Evolutionary conservation across 2,797 vertebrate genomes (phyloP), one percentile per base, ranked within the genome.

Genomic region (Rhinogobio ventralis): DNA sequence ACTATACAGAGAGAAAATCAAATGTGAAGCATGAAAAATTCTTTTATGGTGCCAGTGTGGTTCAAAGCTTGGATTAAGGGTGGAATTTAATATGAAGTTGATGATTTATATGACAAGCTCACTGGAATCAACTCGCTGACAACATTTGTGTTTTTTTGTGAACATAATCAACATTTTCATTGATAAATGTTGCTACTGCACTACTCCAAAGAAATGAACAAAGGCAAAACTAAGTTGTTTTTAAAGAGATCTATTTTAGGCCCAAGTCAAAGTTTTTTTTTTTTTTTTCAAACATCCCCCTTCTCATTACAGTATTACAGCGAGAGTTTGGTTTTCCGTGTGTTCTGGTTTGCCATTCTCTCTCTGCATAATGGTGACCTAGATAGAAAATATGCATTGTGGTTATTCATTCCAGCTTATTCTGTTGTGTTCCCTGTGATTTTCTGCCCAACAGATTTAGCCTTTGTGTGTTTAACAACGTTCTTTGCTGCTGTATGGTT

Each of bases 21-120:
- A 82, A 89, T 78, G 83, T 23, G 39, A 76, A 81, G 86, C 84
- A 86, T 86, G 53, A 42, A 85, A 76, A 81, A 73, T 66, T 53
- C 2, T 77, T 87, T 71, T 67, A 86, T 79, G 68, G 73, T 68
- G 84, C 81, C 67, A n/a, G 57, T 66, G 66, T 76, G 67, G 77
- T 81, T 86, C 81, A 86, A 87, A 83, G 83, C 80, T 80, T 78
- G 79, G 80, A 86, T 82, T 81, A 88, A 78, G 68, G 67, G 73
- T 85, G 68, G 25, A 49, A 81, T 77, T 72, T 76, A 60, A 33
- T 78, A 76, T 85, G 42, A 82, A 78, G 74, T 73, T 74, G 69
- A 79, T 79, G 83, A 82, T 85, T 82, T 85, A 85, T 82, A 66
- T 74, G 75, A 53, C 85, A 74, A 81, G 36, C 28, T 64, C 62